Evolutionary conservation across 2,888 invertebrate species (phyloP).

Genomic region (Boloria selene): DNA sequence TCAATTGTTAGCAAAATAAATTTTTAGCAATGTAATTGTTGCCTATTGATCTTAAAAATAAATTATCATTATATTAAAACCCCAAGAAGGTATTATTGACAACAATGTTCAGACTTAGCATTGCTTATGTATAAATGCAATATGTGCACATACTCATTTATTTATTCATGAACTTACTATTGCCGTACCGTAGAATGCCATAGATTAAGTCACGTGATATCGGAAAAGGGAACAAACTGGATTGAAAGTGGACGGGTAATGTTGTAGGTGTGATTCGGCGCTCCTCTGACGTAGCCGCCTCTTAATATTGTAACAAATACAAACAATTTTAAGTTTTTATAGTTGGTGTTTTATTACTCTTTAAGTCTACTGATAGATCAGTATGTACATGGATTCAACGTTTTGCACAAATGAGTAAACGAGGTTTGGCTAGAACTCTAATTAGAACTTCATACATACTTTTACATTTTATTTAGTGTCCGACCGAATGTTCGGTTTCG

Average conservation of each 20-base stretch:
- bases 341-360: neutral
- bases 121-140: no score
- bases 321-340: neutral
- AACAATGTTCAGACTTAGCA: no score
- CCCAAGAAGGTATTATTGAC: no score
- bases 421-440: constrained; percentile 1
- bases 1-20: no score
- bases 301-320: constrained; percentile 4
- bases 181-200: constrained; percentile 27
- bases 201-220: constrained; percentile 41
- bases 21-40: no score
- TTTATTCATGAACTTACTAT: constrained; percentile 20
- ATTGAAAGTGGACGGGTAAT: constrained; percentile 48
- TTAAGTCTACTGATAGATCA: no score
- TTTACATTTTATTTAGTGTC: no score
- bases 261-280: constrained; percentile 52
- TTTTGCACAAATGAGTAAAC: neutral
- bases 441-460: neutral
- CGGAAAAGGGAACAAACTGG: constrained; percentile 43
- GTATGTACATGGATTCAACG: neutral
- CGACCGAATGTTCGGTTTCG: no score
- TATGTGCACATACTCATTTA: neutral
- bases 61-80: no score
- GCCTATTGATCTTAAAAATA: no score
- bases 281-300: constrained; percentile 54